Base-by-base conservation (phyloP, 2,797 vertebrate genomes). In the Syndactyla subalaris region DNA sequence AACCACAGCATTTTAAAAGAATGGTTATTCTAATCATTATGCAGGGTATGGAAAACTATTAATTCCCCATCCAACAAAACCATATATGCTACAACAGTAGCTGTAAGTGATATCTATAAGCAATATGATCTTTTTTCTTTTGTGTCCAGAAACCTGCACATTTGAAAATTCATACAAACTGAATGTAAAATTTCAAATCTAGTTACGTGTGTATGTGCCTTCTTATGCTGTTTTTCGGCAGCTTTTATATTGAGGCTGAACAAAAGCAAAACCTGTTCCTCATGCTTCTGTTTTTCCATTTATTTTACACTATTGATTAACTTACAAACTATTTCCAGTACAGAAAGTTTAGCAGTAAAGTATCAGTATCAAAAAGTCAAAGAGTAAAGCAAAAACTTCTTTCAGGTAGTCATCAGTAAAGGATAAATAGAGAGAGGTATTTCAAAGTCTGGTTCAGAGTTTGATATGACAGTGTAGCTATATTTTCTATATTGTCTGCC, bases 301-400 rank as follows among this genome's bases (percentile, higher is more conserved):
- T 94, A 46, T 43, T 91, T 83, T 92, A 58, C 30, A 52, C 43
- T 95, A 57, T 54, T 89, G 27, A 91, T 94, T 92, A 94, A 74
- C 78, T 61, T 83, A 65, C 13, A 43, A 70, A 51, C 45, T 81
- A 29, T 92, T 95, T 65, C 27, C 72, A 68, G 32, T 43, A 46
- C 38, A 58, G 38, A 72, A 32, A 52, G 77, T 29, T 20, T 29
- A 72, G 16, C 36, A 29, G 51, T 52, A 52, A 30, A 52, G 18
- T 6, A 32, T 52, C 29, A 52, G 15, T 18, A 11, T 59, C 48
- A 20, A 39, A 16, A 65, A 41, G 59, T 34, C 41, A 36, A 30
- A 70, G 29, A 34, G 29, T 62, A 52, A 93, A 80, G n/a, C 15
- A 71, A 10, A 84, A 72, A 36, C 16, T 51, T 87, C n/a, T 83